A percentile compares a stretch with the other conserved stretches of the same genome.
phyloP scores from a whole-genome alignment of 2,797 vertebrate species.

The Pterois miles region DNA sequence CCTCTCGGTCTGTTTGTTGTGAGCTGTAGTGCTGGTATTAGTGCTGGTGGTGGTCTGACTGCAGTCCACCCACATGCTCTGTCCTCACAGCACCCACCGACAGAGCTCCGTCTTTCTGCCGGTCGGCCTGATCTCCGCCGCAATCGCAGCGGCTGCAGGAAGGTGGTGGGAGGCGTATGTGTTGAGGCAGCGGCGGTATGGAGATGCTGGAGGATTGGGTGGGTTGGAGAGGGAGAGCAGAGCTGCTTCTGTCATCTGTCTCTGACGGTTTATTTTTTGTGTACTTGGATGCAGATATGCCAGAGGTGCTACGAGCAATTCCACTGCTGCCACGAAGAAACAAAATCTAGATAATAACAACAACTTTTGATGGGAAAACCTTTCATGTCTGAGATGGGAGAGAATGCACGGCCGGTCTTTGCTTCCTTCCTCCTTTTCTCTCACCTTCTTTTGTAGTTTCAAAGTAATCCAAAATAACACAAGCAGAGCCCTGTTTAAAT shows the following conservation, averaged over 20 bases:
- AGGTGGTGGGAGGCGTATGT: slow-evolving; percentile 52
- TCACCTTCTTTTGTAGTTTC: slow-evolving; percentile 28
- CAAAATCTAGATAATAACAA: background rate
- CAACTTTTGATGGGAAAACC: slow-evolving; percentile 48
- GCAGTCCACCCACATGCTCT: slow-evolving; percentile 74
- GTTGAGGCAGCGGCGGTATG: slow-evolving; percentile 12
- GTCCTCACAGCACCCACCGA: slow-evolving; percentile 59
- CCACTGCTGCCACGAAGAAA: slow-evolving; percentile 19
- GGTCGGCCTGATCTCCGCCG: slow-evolving; percentile 47
- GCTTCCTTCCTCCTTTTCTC: background rate
- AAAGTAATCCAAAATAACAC: slow-evolving; percentile 21
- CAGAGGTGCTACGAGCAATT: slow-evolving; percentile 48
- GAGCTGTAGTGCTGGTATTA: slow-evolving; percentile 38
- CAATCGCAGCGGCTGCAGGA: slow-evolving; percentile 57
- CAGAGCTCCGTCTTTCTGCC: slow-evolving; percentile 52
- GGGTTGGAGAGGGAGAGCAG: slow-evolving; percentile 18
- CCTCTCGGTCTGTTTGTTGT: slow-evolving; percentile 8
- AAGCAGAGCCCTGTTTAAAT: background rate
- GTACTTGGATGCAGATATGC: slow-evolving; percentile 38
- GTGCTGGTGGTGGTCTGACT: slow-evolving; percentile 62
- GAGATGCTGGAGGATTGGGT: slow-evolving; percentile 21
- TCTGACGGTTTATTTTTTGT: slow-evolving; percentile 36
- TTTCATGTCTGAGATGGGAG: slow-evolving; percentile 10
- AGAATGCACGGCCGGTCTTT: background rate
- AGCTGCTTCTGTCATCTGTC: slow-evolving; percentile 37